Evolutionary conservation across 2,888 invertebrate genomes (phyloP).

Genomic region (Adelphocoris suturalis): DNA sequence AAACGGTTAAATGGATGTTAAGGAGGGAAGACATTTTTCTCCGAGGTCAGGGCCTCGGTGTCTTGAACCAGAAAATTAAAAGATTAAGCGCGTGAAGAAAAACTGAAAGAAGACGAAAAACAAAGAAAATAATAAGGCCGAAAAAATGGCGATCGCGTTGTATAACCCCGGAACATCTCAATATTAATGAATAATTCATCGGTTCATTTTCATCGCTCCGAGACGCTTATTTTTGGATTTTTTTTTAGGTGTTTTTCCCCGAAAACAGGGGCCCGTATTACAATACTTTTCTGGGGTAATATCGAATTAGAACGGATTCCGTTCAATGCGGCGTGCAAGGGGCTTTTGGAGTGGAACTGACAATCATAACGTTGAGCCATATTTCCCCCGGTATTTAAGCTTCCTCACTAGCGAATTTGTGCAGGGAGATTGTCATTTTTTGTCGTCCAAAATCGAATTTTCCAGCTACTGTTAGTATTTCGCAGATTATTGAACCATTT

Average conservation of each 20-base stretch:
- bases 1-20: constrained; percentile 31
- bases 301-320: constrained; percentile 14
- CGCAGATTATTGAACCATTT: no score
- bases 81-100: constrained; percentile 26
- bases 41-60: constrained; percentile 39
- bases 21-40: neutral
- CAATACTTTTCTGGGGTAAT: constrained; percentile 31
- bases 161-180: constrained; percentile 59
- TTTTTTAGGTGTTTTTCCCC: neutral
- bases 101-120: constrained; percentile 22
- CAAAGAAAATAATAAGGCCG: constrained; percentile 38
- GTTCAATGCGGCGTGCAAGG: neutral
- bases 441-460: no score
- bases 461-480: no score
- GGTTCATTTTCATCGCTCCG: constrained; percentile 54
- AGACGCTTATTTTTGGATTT: constrained; percentile 29
- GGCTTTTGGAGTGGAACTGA: constrained; percentile 3
- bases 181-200: constrained; percentile 64
- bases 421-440: no score
- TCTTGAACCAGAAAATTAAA: constrained; percentile 56
- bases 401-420: no score
- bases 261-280: neutral
- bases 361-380: no score
- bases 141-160: constrained; percentile 61
- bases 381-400: no score